phyloP scores from a whole-genome alignment of 2,797 vertebrate genomes.

The Sebastes diaconus region DNA sequence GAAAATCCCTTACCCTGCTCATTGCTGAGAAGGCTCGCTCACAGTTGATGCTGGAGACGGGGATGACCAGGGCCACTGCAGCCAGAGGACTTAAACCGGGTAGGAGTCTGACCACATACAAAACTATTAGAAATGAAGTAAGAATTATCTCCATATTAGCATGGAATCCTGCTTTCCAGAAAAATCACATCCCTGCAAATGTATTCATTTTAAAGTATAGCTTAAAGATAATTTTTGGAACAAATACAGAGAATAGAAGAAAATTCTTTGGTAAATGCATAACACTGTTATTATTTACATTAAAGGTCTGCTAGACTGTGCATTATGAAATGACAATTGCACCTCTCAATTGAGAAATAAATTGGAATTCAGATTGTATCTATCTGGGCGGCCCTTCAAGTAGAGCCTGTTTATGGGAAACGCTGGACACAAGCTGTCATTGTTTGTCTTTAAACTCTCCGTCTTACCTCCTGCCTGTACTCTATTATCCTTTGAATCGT shows the following conservation, averaged over 20 bases:
- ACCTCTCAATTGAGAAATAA: not conserved
- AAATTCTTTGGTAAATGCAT: not conserved
- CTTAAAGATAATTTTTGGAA: not conserved
- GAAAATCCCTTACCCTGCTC: not conserved
- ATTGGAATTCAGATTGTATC: not conserved
- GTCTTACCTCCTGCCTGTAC: not conserved
- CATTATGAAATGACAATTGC: not conserved
- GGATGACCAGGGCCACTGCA: too few relatives aligned
- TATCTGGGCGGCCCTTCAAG: not conserved
- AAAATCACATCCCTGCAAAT: not conserved
- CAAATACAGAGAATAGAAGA: not conserved
- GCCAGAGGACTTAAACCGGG: too few relatives aligned
- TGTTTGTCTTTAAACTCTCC: not conserved
- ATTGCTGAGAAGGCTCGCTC: not conserved
- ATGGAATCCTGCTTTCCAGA: not conserved
- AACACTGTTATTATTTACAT: not conserved
- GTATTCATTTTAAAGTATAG: not conserved
- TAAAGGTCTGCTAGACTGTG: not conserved
- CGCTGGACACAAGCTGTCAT: not conserved
- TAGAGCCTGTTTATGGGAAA: not conserved
- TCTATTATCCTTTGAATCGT: not conserved
- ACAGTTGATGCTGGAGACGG: not conserved
- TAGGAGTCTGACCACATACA: too few relatives aligned
- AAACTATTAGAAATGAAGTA: not conserved
- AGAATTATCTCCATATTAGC: not conserved